Evolutionary conservation across 2,888 invertebrate genomes (phyloP), one percentile per base, ranked within the genome.

Genomic region (Pammene fasciana): DNA sequence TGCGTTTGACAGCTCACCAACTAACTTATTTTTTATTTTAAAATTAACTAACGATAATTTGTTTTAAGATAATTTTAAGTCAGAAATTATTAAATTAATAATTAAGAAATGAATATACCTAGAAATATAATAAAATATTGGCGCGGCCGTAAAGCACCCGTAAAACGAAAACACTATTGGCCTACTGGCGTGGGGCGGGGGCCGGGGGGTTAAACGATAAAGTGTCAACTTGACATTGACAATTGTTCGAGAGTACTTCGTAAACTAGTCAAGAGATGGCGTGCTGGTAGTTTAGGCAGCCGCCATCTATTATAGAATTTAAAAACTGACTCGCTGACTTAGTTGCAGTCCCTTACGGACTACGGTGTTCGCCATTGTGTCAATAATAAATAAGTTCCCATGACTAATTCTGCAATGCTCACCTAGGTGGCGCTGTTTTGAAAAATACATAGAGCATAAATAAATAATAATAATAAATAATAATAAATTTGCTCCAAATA

Each of bases 1-100:
- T 73, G 71, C 71, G 67, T 74, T 74, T 38, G 56, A 71, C 61
- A 60, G 60, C 6, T 50, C 13, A 1, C 10, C 18, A 36, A 13
- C 14, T 14, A 11, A 38, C 13, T 38, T 62, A 5, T 26, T 6
- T 36, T 26, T 34, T 59, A 34, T 43, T 26, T 34, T 5, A 3
- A n/a, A 9, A 4, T 38, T 38, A 9, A 9, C 9, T 38, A 5
- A 9, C 9, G 38, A 38, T 38, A 26, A 26, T 26, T 26, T 26
- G 26, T 26, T 26, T 26, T 4, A 26, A 26, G 26, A 26, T n/a
- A n/a, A n/a, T n/a, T n/a, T n/a, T n/a, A n/a, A 26, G 26, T 4
- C 26, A 3, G 26, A 26, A 26, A 4, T 4, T 26, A 26, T 26
- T 26, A 26, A 26, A 26, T 26, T 26, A 26, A 26, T 26, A 26